Evolutionary conservation across 92 coral and sea anemone species (phyloP).

Genomic region (Blastomussa wellsi): DNA sequence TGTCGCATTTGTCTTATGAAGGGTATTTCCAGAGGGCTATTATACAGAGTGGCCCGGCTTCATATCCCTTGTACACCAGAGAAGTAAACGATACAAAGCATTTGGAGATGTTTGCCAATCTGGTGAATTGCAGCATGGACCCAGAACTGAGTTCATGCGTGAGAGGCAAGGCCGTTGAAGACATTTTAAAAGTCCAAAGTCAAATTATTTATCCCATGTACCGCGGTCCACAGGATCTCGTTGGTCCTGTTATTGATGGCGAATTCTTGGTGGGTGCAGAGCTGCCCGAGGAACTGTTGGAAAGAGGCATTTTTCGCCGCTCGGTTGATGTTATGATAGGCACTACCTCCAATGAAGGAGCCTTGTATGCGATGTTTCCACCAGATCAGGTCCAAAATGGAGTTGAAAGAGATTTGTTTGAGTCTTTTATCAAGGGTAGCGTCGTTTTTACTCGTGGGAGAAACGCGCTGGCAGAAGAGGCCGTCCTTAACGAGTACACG

Average conservation of each 20-base stretch:
- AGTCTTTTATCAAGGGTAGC: background rate
- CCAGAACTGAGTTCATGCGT: constrained; percentile 35
- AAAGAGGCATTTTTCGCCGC: constrained; percentile 18
- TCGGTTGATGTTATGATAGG: constrained; percentile 64
- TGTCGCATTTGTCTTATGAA: constrained; percentile 39
- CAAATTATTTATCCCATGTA: constrained; percentile 11
- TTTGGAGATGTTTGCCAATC: constrained; percentile 29
- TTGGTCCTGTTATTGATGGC: constrained; percentile 55
- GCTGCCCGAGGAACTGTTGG: constrained; percentile 40
- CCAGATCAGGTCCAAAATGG: constrained; percentile 36
- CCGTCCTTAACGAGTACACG: constrained; percentile 44
- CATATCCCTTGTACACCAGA: constrained; percentile 10
- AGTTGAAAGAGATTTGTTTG: constrained; percentile 23
- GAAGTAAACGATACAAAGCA: constrained; percentile 4
- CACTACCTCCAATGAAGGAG: constrained; percentile 48
- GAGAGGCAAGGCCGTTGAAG: constrained; percentile 20
- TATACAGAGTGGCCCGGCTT: constrained; percentile 18
- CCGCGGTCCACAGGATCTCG: background rate
- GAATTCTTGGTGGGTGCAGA: constrained; percentile 71
- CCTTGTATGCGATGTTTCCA: constrained; percentile 12
- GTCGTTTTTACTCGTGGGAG: background rate
- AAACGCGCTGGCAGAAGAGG: constrained; percentile 38
- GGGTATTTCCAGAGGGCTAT: constrained; percentile 47
- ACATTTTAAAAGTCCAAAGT: constrained; percentile 44
- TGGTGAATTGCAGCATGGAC: constrained; percentile 31